These are phyloP conservation scores for Gymnorhina tibicen DNA, from an alignment of 2,113 vertebrate species.

Conservation along the genomic window DNA sequence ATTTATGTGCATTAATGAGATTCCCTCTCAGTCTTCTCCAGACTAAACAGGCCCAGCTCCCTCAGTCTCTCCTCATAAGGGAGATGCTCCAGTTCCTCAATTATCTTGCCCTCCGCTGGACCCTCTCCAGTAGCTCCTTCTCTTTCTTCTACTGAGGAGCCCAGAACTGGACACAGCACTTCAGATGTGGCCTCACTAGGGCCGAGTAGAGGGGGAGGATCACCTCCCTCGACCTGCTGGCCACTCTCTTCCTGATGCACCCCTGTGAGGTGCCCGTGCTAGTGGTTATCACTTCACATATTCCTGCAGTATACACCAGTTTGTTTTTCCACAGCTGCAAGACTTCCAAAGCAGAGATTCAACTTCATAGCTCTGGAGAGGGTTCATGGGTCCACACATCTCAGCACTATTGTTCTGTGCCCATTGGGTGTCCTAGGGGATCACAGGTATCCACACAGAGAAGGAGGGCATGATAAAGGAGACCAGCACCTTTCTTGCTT, in stretches of 20 bases:
- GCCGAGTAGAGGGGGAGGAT: neutral
- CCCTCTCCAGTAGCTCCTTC: neutral
- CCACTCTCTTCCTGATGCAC: neutral
- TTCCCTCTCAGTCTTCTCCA: neutral
- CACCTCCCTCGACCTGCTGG: neutral
- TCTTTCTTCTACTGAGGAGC: neutral
- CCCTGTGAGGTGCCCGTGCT: neutral
- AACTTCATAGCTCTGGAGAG: neutral
- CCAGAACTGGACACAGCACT: neutral
- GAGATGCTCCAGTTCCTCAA: neutral
- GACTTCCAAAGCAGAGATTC: neutral
- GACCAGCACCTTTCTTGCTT: neutral
- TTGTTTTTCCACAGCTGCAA: neutral
- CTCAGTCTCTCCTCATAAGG: neutral
- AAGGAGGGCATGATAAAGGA: neutral
- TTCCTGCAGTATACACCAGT: neutral
- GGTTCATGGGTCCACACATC: neutral
- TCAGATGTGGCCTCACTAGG: neutral
- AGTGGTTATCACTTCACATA: neutral
- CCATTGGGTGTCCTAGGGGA: neutral
- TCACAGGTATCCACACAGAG: neutral
- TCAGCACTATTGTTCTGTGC: neutral
- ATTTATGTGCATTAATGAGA: neutral
- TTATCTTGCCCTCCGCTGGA: neutral
- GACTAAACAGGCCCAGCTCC: neutral